A percentile compares a stretch with the other conserved stretches of the same genome.
Conservation (phyloP, 2,113 vertebrate genomes). For the Cyanocitta stelleri region DNA sequence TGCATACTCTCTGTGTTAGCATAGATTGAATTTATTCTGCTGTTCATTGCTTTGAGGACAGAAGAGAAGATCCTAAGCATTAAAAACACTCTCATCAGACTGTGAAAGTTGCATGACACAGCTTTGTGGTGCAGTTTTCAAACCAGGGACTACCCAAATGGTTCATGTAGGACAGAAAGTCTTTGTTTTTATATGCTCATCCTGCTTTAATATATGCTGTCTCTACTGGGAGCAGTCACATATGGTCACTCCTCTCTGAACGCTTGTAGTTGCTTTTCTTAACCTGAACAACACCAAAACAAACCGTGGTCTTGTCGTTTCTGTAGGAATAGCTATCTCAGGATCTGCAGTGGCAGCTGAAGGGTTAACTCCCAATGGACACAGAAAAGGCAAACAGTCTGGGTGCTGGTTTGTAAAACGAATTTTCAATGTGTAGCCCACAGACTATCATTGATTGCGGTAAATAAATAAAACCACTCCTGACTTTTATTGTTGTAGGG, state of each 20-base stretch:
- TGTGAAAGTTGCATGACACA: neutral
- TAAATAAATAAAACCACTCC: slow-evolving; percentile 83
- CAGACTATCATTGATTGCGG: slow-evolving; percentile 67
- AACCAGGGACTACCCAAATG: neutral
- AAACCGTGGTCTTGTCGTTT: neutral
- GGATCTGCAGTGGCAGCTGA: neutral
- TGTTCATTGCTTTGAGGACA: neutral
- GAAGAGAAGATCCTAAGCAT: neutral
- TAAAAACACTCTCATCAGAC: neutral
- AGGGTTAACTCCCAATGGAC: slow-evolving; percentile 50
- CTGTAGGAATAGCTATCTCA: neutral
- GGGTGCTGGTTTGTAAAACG: slow-evolving; percentile 60
- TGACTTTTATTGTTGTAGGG: slow-evolving; percentile 84
- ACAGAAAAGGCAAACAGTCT: slow-evolving; percentile 32
- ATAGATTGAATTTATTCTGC: neutral
- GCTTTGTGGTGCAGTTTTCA: neutral
- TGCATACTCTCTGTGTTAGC: neutral
- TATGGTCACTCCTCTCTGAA: neutral
- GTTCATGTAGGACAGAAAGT: neutral
- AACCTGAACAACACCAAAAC: neutral
- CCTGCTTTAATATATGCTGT: neutral
- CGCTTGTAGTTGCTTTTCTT: neutral
- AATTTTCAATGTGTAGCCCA: slow-evolving; percentile 63
- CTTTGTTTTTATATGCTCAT: neutral
- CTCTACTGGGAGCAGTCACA: neutral